Evolutionary conservation across 2,797 vertebrate genomes (phyloP).

Genomic region (Sarcoramphus papa): DNA sequence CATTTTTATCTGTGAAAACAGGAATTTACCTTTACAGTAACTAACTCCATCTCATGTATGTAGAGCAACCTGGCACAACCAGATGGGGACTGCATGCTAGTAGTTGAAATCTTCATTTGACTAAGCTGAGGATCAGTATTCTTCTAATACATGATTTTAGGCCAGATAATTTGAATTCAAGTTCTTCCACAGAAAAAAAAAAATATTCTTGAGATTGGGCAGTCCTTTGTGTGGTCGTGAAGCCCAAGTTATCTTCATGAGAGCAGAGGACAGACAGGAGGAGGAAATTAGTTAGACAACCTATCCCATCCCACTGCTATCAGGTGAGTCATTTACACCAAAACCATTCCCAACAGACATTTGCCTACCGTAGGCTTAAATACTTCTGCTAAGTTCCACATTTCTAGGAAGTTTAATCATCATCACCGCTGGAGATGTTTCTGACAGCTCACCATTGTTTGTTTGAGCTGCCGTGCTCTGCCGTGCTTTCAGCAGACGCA

Average conservation of each 20-base stretch:
- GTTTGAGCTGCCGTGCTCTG: background rate
- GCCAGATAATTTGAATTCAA: background rate
- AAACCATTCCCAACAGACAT: background rate
- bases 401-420: background rate
- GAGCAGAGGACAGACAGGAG: background rate
- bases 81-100: rapidly evolving
- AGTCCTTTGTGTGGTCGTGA: background rate
- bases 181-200: background rate
- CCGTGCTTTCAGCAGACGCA: background rate
- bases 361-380: background rate
- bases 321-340: background rate
- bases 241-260: background rate
- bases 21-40: background rate
- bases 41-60: background rate
- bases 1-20: background rate
- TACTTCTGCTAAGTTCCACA: background rate
- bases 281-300: background rate
- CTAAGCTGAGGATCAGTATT: background rate
- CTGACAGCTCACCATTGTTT: rapidly evolving
- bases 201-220: background rate
- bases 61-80: background rate
- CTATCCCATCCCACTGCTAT: background rate
- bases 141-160: background rate
- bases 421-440: background rate
- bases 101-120: background rate